Percentiles rank a stretch among this genome's conserved stretches.
Evolutionary conservation across 2,113 vertebrate species (phyloP).

Genomic region (Catharus bicknelli): DNA sequence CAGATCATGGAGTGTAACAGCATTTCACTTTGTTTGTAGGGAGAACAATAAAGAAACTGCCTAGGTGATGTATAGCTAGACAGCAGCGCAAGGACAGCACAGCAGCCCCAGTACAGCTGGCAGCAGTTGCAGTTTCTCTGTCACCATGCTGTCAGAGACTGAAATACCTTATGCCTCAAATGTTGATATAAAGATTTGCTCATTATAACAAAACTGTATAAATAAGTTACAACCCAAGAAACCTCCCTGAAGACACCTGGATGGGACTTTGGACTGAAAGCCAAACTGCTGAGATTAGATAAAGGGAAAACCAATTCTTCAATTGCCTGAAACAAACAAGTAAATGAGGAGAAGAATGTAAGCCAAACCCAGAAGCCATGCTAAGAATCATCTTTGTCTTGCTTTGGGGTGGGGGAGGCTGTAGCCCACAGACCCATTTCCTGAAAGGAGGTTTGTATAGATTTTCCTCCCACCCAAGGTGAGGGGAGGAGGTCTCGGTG

Average conservation of each 20-base stretch:
- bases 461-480: accelerated
- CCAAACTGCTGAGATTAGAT: not conserved
- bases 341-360: not conserved
- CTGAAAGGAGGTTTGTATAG: not conserved
- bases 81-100: not conserved
- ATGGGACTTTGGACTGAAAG: not conserved
- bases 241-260: not conserved
- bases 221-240: not conserved
- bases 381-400: too few relatives aligned
- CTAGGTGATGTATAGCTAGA: not conserved
- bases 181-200: not conserved
- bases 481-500: not conserved
- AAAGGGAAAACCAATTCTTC: not conserved
- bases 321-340: not conserved
- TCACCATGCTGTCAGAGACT: not conserved
- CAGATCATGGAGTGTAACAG: not conserved
- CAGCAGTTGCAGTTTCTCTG: not conserved
- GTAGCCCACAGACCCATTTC: not conserved
- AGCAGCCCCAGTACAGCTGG: not conserved
- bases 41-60: not conserved
- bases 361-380: not conserved
- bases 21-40: not conserved
- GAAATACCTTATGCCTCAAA: not conserved
- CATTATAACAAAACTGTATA: not conserved
- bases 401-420: not conserved